Evolutionary conservation across 1,140 invertebrate species (phyloP).

Genomic region (Stenopsyche tienmushanensis): DNA sequence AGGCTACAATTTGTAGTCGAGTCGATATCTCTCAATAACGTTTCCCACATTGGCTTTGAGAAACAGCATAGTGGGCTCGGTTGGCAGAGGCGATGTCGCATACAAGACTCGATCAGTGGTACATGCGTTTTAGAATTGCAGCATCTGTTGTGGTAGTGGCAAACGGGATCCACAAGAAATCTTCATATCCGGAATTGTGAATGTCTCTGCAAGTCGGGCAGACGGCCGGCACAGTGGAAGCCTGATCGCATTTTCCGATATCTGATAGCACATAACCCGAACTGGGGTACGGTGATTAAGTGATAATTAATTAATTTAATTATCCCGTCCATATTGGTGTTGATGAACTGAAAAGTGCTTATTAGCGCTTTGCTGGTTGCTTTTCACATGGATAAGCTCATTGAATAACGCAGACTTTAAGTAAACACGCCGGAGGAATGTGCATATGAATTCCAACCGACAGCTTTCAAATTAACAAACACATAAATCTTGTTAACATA

Average conservation of each 20-base stretch:
- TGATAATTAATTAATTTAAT: not conserved
- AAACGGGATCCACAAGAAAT: conserved; percentile 31
- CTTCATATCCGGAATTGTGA: conserved; percentile 22
- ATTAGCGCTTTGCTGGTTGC: not conserved
- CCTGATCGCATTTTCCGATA: conserved; percentile 2
- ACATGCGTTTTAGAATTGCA: not conserved
- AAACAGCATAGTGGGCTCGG: not conserved
- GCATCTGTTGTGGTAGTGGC: not conserved
- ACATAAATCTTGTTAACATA: no score
- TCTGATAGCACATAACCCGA: not conserved
- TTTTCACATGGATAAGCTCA: no score
- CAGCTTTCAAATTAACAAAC: no score
- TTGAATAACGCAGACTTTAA: no score
- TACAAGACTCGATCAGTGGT: not conserved
- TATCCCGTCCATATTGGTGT: not conserved
- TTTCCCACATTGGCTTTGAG: no score
- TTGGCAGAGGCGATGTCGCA: not conserved
- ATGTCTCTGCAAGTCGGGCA: conserved; percentile 15
- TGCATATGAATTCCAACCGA: no score
- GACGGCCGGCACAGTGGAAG: not conserved
- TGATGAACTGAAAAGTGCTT: not conserved
- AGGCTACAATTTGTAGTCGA: not conserved
- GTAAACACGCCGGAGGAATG: no score
- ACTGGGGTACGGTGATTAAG: conserved; percentile 10
- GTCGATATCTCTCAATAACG: not conserved